Conservation (phyloP, 2,888 invertebrate species). For the Pherbina coryleti region DNA sequence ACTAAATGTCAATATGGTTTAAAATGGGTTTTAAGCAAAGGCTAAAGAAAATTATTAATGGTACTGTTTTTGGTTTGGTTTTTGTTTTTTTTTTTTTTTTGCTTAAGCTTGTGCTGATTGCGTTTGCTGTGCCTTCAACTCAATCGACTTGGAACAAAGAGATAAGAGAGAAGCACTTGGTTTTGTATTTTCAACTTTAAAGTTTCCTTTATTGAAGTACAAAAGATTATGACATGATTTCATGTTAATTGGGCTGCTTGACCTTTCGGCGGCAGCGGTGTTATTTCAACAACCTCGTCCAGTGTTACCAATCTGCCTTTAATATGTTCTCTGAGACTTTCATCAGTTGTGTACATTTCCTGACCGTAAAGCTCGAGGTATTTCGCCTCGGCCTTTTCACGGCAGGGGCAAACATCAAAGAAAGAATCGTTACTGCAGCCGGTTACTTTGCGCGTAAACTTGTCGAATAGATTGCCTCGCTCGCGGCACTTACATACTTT, state of each 20-base stretch:
- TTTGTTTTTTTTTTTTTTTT: not conserved
- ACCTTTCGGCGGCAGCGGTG: not conserved
- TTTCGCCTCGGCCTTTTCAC: conserved; percentile 63
- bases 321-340: conserved; percentile 10
- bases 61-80: not conserved
- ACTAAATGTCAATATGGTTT: not conserved
- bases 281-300: conserved; percentile 53
- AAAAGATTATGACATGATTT: not conserved
- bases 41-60: not conserved
- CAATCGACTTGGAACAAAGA: not conserved
- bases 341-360: conserved; percentile 57
- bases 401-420: conserved; percentile 64
- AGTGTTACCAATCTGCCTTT: conserved; percentile 42
- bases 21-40: not conserved
- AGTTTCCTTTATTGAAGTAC: conserved; percentile 8
- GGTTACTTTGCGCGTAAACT: conserved; percentile 45
- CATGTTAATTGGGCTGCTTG: too few species aligned
- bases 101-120: not conserved
- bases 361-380: conserved; percentile 54
- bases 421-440: conserved; percentile 49
- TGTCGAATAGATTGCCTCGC: conserved; percentile 55
- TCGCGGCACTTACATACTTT: conserved; percentile 61
- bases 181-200: conserved; percentile 16
- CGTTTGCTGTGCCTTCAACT: not conserved
- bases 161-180: conserved; percentile 13